Evolutionary conservation across 1,140 invertebrate species (phyloP).

Genomic region (Ephestia elutella): DNA sequence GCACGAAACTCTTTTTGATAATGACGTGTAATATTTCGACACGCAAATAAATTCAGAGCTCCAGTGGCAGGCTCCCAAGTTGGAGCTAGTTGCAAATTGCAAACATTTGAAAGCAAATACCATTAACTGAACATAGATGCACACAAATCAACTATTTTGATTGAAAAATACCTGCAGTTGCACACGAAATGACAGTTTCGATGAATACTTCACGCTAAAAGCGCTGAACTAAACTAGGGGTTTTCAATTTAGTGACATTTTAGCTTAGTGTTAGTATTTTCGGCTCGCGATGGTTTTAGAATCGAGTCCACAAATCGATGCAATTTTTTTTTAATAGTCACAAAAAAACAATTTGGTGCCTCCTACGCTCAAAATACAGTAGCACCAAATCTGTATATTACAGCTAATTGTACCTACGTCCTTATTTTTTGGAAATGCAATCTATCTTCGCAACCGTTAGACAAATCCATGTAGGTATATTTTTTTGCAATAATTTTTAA

Average conservation of each 20-base stretch:
- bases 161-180: slow-evolving; percentile 2
- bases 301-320: neutral
- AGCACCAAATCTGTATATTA: no score
- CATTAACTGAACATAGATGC: neutral
- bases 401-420: no score
- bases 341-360: no score
- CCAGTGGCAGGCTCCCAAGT: neutral
- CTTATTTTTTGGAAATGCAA: no score
- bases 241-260: slow-evolving; percentile 50
- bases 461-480: no score
- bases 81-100: neutral
- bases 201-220: slow-evolving; percentile 42
- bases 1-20: neutral
- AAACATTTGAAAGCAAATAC: neutral
- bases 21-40: neutral
- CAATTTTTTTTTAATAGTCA: no score
- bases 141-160: slow-evolving; percentile 2
- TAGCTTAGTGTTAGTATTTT: slow-evolving; percentile 36
- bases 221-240: slow-evolving; percentile 28
- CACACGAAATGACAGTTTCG: slow-evolving; percentile 37
- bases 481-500: no score
- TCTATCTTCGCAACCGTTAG: no score
- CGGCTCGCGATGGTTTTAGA: slow-evolving; percentile 22
- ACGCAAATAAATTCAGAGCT: neutral
- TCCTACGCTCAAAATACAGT: neutral